Evolutionary conservation across 2,888 invertebrate species (phyloP), one percentile per base, ranked within the genome.

Genomic region (Trissonchulus sp.): DNA sequence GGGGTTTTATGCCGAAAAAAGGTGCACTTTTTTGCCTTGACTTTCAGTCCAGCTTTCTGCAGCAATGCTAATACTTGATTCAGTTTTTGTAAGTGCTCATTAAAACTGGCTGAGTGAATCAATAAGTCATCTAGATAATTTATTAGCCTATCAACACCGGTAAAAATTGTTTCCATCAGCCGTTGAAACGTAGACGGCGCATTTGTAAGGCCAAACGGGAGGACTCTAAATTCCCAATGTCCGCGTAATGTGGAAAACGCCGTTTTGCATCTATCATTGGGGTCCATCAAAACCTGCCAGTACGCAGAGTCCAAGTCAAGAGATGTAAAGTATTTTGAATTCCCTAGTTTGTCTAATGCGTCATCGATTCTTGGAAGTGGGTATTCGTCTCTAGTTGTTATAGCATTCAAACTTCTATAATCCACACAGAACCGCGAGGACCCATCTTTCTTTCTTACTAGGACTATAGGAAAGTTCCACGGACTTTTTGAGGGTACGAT

Each of bases 111-210:
- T 8, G 15, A 18, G n/a, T 28, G n/a, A 28, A 33, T 62, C 15
- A 72, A 23, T 15, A 33, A 23, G 65, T 72, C 72, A 72, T 72
- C 72, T 36, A 72, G 36, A 65, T 72, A 72, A 35, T 69, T 28
- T 23, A 8, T 71, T 71, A 3, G 18, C 63, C 60, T 23, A 18
- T 31, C 8, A 23, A 69, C n/a, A 23, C 33, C 71, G 8, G 23
- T 8, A 15, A 73, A n/a, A 30, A 73, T 30, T 23, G 8, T 8
- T 69, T 73, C 63, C 23, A 73, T 73, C 8, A 77, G 72, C 18
- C 77, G 48, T 74, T 79, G 76, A 48, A 79, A 79, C 8, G 76
- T 77, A 0, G 78, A 74, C 30, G 77, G 76, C 34, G 76, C 76
- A 34, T 76, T 78, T 1, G 76, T 75, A 0, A 79, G 2, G 74